phyloP scores from a whole-genome alignment of 2,888 invertebrate species.

The Caradrina clavipalpis region DNA sequence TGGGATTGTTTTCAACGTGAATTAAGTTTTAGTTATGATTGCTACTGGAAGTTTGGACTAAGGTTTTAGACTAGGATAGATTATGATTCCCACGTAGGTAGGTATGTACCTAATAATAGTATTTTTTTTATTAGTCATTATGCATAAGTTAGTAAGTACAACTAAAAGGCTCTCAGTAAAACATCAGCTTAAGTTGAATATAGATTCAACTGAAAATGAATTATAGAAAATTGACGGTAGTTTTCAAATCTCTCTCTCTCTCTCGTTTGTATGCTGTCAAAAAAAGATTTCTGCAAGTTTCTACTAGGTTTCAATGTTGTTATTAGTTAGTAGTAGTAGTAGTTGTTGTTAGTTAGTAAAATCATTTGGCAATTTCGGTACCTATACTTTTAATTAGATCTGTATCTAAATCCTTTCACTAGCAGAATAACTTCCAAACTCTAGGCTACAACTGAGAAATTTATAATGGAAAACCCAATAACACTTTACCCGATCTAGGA shows the following conservation, averaged over 20 bases:
- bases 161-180: not conserved
- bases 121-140: not conserved
- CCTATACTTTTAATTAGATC: too few relatives aligned
- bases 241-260: not conserved
- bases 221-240: not conserved
- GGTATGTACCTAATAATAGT: not conserved
- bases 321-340: too few relatives aligned
- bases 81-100: not conserved
- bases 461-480: too few relatives aligned
- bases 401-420: too few relatives aligned
- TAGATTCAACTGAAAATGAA: not conserved
- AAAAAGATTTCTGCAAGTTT: too few relatives aligned
- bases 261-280: too few relatives aligned
- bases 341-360: too few relatives aligned
- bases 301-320: too few relatives aligned
- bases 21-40: conserved; percentile 12
- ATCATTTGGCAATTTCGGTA: too few relatives aligned
- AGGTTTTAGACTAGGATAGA: not conserved
- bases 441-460: too few relatives aligned
- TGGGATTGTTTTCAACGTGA: conserved; percentile 35
- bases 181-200: not conserved
- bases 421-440: too few relatives aligned
- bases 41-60: not conserved
- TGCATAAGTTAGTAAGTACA: not conserved
- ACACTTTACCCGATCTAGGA: too few relatives aligned